Evolutionary conservation across 2,797 vertebrate genomes (phyloP), one percentile per base, ranked within the genome.

Genomic region (Jordanella pulchra): DNA sequence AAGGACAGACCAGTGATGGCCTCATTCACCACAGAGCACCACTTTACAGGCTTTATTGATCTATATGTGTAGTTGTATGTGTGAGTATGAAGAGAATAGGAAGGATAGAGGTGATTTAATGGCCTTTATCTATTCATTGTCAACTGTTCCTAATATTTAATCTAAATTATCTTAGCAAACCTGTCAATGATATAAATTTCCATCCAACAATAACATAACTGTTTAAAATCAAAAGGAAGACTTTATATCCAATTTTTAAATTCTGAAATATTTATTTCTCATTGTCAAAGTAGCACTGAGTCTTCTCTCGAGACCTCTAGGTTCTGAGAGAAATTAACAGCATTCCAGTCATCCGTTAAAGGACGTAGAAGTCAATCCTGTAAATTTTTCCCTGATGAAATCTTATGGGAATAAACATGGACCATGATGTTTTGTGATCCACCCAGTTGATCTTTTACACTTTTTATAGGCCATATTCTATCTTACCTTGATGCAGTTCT

Each of bases 21-120:
- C 86, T 82, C 83, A 76, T 84, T 88, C 77, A 72, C 69, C 76
- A 73, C 77, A 80, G 64, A 56, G 71, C 69, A 79, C 75, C 72
- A 72, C 87, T 89, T 89, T 89, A 86, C 67, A 86, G 84, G 77
- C 71, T 67, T 55, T 87, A 92, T 92, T 85, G 90, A 92, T 91
- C 76, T 25, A 53, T 78, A 15, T 23, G 72, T 72, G 79, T 30
- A 45, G 44, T 65, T 74, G 45, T 71, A 77, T 76, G 65, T 48
- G 55, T 64, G 53, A 28, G 67, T 55, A 73, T 10, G 72, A 77
- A 47, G 71, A 76, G 78, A 81, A 83, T 70, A 79, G 71, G 61
- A 72, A 73, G 58, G 54, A 67, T 32, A 58, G 56, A 53, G 18
- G 17, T 25, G 60, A 72, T 75, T 69, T 73, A 61, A 21, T 58